Base-by-base conservation (phyloP, 2,888 invertebrate genomes). In the Dichetophora obliterata region DNA sequence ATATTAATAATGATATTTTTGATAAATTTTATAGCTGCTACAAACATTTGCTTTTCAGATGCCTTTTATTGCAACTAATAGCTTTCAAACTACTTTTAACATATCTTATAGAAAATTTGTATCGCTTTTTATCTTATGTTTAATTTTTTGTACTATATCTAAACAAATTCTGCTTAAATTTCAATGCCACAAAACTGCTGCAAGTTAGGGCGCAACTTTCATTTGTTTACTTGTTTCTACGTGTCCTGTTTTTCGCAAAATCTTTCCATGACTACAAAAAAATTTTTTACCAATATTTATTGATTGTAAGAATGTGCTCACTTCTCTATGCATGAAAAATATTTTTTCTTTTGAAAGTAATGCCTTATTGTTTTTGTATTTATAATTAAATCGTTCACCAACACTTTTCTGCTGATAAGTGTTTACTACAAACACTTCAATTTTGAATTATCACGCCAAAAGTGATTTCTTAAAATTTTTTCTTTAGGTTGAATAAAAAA, bases 161-260 rank as follows among this genome's bases (percentile, higher is more conserved):
- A 31, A 54, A 19, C 1, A 54, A 6, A 6, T 19, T 70, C 52
- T 50, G 16, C 27, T 16, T 59, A n/a, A 65, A 31, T 50, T 65
- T 52, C 54, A 11, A 54, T 37, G 19, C 6, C 74, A 54, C 9
- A 24, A 27, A 34, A 65, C 54, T 37, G 16, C 22, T 54, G 16
- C 5, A 16, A 74, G 52, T 65, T 52, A 16, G n/a, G 22, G 65
- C 73, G 78, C 61, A 76, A 81, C 80, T 83, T 82, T 83, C 81
- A 81, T 82, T 82, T 82, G 82, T 82, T 82, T 82, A 82, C 82
- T 82, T 82, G 81, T 82, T 82, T 73, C 78, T 76, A 80, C 82
- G 81, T 80, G 82, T 80, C 80, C 82, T 81, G 81, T 81, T 82
- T 81, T 74, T 57, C 65, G 34, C 61, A 54, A 73, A 11, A 43